Conservation (phyloP, 2,888 invertebrate genomes). For the Laspeyria flexula region DNA sequence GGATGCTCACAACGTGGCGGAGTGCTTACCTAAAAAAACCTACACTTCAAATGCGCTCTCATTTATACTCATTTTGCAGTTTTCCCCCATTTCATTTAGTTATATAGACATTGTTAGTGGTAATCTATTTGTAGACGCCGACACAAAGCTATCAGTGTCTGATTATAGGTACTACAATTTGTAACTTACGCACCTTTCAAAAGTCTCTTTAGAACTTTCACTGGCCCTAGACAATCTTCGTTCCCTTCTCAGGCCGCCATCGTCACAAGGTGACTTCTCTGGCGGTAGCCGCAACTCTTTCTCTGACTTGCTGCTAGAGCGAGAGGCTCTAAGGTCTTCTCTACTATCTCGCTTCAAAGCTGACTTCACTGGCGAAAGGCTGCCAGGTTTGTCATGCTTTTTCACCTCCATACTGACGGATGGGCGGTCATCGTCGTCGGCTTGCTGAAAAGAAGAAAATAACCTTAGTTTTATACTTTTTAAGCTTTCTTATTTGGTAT, state of each 20-base stretch:
- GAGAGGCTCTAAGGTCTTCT: constrained; percentile 64
- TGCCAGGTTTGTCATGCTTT: constrained; percentile 77
- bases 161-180: background rate
- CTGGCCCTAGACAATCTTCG: constrained; percentile 67
- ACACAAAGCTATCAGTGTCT: too few relatives aligned
- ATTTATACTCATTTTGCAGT: too few relatives aligned
- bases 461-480: background rate
- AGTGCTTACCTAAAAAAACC: too few relatives aligned
- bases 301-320: constrained; percentile 73
- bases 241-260: constrained; percentile 57
- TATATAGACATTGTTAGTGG: too few relatives aligned
- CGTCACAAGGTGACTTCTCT: constrained; percentile 75
- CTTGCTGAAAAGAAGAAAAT: constrained; percentile 49
- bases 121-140: too few relatives aligned
- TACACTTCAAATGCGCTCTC: too few relatives aligned
- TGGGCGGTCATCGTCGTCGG: constrained; percentile 64
- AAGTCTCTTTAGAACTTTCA: constrained; percentile 73
- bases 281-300: constrained; percentile 71
- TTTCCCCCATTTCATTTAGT: too few relatives aligned
- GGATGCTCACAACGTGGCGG: too few relatives aligned
- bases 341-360: constrained; percentile 65
- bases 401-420: constrained; percentile 80
- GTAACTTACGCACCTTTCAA: constrained; percentile 66
- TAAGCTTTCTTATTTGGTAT: background rate
- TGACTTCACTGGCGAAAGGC: constrained; percentile 72